Evolutionary conservation across 1,140 invertebrate species (phyloP).

Genomic region (Drosophila sp.): DNA sequence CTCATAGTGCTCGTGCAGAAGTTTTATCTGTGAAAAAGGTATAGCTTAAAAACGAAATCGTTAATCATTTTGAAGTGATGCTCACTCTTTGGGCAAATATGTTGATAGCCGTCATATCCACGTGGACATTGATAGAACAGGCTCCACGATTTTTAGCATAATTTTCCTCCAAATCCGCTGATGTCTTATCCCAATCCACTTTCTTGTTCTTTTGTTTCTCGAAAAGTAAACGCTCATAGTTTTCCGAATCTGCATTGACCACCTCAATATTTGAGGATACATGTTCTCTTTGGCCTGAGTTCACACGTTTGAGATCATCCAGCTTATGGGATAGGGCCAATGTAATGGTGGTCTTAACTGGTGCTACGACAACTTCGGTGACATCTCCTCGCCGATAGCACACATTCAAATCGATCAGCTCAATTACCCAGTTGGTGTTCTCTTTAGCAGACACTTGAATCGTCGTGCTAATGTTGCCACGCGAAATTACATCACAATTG

Average conservation of each 20-base stretch:
- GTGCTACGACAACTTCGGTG: conserved; percentile 66
- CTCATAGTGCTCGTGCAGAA: conserved; percentile 54
- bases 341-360: conserved; percentile 85
- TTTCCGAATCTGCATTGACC: not conserved
- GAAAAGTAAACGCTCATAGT: not conserved
- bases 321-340: conserved; percentile 58
- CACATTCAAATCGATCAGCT: conserved; percentile 56
- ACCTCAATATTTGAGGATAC: not conserved
- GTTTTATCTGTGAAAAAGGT: conserved; percentile 38
- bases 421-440: conserved; percentile 61
- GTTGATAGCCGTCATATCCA: conserved; percentile 62
- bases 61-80: not conserved
- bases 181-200: conserved; percentile 19
- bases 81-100: conserved; percentile 43
- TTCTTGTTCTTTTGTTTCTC: conserved; percentile 17
- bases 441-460: conserved; percentile 31
- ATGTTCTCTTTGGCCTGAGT: not conserved
- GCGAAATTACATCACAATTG: conserved; percentile 47
- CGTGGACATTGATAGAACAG: conserved; percentile 64
- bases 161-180: not conserved
- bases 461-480: conserved; percentile 54
- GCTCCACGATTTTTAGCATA: not conserved
- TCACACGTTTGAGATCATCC: not conserved
- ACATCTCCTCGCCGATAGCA: conserved; percentile 22
- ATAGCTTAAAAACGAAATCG: too few relatives aligned